phyloP scores from a whole-genome alignment of 2,888 invertebrate genomes.

The Flabesymbios commensalis region DNA sequence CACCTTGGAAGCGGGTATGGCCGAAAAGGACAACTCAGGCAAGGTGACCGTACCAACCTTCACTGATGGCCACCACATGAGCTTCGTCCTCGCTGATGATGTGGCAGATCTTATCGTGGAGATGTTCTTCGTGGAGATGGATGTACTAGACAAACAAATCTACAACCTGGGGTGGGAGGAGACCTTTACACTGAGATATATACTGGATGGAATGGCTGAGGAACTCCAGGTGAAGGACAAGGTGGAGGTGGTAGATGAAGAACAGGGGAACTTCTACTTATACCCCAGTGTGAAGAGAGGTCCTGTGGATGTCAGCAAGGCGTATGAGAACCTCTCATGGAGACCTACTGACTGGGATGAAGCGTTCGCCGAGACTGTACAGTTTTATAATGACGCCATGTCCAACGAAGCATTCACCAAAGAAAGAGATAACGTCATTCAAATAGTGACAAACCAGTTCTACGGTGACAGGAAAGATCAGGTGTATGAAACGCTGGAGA shows the following conservation, averaged over 20 bases:
- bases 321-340: constrained; percentile 52
- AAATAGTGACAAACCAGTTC: constrained; percentile 42
- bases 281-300: constrained; percentile 62
- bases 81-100: constrained; percentile 62
- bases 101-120: constrained; percentile 55
- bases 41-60: constrained; percentile 52
- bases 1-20: constrained; percentile 40
- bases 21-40: too few relatives aligned
- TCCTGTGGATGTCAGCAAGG: constrained; percentile 58
- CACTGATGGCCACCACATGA: constrained; percentile 50
- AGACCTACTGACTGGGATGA: constrained; percentile 55
- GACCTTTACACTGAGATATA: constrained; percentile 50
- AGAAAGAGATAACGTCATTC: constrained; percentile 47
- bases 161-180: constrained; percentile 61
- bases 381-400: constrained; percentile 60
- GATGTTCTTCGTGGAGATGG: constrained; percentile 16
- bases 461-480: constrained; percentile 28
- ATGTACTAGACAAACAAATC: constrained; percentile 46
- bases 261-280: constrained; percentile 40
- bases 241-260: constrained; percentile 3
- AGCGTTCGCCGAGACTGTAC: constrained; percentile 53
- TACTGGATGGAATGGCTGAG: constrained; percentile 48
- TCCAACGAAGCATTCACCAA: constrained; percentile 29
- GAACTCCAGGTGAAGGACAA: constrained; percentile 19
- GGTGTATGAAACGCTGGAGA: constrained; percentile 30